Percentiles rank a stretch among this genome's conserved stretches.
Conservation (phyloP, 2,113 vertebrate species). For the Elanus axillaris region DNA sequence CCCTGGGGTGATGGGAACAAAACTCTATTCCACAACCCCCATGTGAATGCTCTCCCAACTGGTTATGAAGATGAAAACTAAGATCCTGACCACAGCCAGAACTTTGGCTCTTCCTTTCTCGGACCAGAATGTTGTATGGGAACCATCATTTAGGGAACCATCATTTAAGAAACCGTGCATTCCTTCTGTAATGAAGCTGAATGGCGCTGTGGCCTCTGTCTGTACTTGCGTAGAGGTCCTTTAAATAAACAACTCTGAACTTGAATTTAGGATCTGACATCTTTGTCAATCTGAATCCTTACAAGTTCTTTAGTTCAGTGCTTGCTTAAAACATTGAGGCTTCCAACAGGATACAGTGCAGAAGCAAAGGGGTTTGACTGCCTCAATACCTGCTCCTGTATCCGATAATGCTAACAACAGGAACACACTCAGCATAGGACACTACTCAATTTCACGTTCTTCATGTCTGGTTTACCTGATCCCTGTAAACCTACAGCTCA, state of each 20-base stretch:
- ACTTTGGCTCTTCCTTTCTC: conserved; percentile 60
- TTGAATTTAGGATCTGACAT: neutral
- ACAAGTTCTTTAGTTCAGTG: neutral
- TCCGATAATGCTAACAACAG: neutral
- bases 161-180: neutral
- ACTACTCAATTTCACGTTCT: neutral
- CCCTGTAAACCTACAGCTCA: neutral
- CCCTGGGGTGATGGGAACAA: conserved; percentile 95
- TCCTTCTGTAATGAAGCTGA: neutral
- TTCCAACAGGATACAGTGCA: neutral
- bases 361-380: neutral
- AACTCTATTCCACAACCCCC: conserved; percentile 88
- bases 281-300: neutral
- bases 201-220: neutral
- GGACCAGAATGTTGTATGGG: conserved; percentile 60
- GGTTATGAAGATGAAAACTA: conserved; percentile 87
- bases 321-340: neutral
- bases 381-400: neutral
- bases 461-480: neutral
- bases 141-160: neutral
- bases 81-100: conserved; percentile 34
- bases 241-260: conserved; percentile 69
- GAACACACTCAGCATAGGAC: neutral
- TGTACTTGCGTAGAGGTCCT: conserved; percentile 26
- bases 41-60: conserved; percentile 84